Base-by-base conservation (phyloP, 2,797 vertebrate genomes). In the Neosalanx taihuensis region DNA sequence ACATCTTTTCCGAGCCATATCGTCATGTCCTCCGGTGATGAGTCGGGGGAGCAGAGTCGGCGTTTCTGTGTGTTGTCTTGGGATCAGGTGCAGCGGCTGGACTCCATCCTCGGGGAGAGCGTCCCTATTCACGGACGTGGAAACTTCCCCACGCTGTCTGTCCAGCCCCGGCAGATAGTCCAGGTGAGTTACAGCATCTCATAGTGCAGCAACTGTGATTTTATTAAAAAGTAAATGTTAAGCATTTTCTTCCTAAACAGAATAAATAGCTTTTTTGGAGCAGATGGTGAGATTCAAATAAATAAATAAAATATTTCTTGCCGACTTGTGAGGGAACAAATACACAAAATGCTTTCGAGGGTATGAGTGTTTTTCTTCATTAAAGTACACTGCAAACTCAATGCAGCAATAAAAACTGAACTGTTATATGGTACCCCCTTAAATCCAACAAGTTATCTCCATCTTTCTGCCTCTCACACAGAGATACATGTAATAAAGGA, bases 41-140 rank as follows among this genome's bases (percentile, higher is more conserved):
- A 37, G 76, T 79, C 83, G 81, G 87, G 85, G 81, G 87, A 85
- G 81, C 87, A 83, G 80, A 89, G 72, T 67, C 89, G 89, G 81
- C 93, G 95, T 71, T 92, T 95, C 88, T 96, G 94, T 83, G 88
- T 95, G 83, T 91, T 98, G 81, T 83, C 85, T n/a, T 97, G 96
- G 96, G 92, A 94, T 84, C 96, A 98, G 92, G 94, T 97, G 89
- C 93, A 91, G 87, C 93, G 96, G 7, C 81, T 98, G 90, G 95
- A 97, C 84, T 92, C 94, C 82, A 96, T 98, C 80, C 94, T 98
- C 65, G 93, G 92, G 0, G 95, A 98, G 74, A 94, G 93, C 15
- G 94, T 98, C 15, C 96, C 96, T 78, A 95, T 97, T 82, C 96
- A 98, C 88, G 96, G 96, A 75, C 92, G 96, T 4, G 96, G 96